Evolutionary conservation across 1,140 invertebrate genomes (phyloP).

Genomic region (Aplysia californica): DNA sequence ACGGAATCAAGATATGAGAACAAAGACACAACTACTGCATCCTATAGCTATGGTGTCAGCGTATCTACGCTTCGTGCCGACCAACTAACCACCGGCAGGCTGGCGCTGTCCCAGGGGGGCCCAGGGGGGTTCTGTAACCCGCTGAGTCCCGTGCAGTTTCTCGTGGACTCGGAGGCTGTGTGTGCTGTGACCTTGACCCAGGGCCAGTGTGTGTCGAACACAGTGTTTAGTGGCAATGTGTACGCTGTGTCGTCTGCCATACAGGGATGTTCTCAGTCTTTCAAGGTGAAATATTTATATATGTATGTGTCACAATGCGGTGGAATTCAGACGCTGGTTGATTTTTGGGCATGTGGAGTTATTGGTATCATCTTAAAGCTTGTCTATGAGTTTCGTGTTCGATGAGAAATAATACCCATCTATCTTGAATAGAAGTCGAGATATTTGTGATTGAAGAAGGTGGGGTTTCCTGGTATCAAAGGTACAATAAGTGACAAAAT

Average conservation of each 20-base stretch:
- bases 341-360: not conserved
- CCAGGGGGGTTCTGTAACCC: constrained; percentile 39
- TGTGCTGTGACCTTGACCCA: constrained; percentile 33
- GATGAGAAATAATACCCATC: too few species aligned
- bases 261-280: constrained; percentile 7
- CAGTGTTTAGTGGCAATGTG: constrained; percentile 36
- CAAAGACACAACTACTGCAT: too few species aligned
- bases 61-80: constrained; percentile 29
- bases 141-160: constrained; percentile 43
- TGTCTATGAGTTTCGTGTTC: too few species aligned
- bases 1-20: too few species aligned
- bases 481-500: too few species aligned
- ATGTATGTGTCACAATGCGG: too few species aligned
- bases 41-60: constrained; percentile 34
- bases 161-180: constrained; percentile 30
- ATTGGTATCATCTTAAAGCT: too few species aligned
- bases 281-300: not conserved
- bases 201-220: constrained; percentile 24
- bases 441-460: too few species aligned
- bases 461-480: too few species aligned
- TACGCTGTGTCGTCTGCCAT: constrained; percentile 34
- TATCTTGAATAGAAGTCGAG: too few species aligned
- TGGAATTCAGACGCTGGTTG: too few species aligned
- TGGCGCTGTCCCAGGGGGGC: constrained; percentile 39
- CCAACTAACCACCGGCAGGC: constrained; percentile 16